Conservation (phyloP, 1,140 invertebrate species). For the Nephotettix cincticeps region DNA sequence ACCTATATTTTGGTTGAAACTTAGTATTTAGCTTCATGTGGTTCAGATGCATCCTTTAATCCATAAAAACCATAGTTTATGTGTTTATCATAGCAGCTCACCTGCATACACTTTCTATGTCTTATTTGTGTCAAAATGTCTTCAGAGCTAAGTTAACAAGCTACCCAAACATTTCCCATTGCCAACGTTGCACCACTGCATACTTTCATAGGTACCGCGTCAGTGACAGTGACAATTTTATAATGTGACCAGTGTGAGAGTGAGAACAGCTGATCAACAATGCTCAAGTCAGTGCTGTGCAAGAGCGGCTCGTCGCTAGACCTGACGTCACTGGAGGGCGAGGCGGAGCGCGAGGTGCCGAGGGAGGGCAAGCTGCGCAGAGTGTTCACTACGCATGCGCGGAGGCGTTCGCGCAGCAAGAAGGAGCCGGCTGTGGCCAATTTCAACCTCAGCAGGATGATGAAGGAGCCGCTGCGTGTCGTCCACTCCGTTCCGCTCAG, state of each 20-base stretch:
- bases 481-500: slow-evolving; percentile 51
- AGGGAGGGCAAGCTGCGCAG: slow-evolving; percentile 46
- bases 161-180: too few species aligned
- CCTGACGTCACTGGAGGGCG: slow-evolving; percentile 24
- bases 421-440: slow-evolving; percentile 41
- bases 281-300: slow-evolving; percentile 34
- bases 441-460: slow-evolving; percentile 47
- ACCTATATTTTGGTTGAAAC: too few species aligned
- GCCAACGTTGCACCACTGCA: too few species aligned
- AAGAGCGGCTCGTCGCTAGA: slow-evolving; percentile 37
- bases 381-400: slow-evolving; percentile 48
- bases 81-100: background rate
- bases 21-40: too few species aligned
- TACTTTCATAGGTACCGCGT: too few species aligned
- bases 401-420: slow-evolving; percentile 40
- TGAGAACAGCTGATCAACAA: slow-evolving; percentile 5
- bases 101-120: background rate
- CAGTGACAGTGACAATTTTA: too few species aligned
- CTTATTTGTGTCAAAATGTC: too few species aligned
- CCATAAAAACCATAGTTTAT: too few species aligned
- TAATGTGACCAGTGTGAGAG: background rate
- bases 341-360: slow-evolving; percentile 32
- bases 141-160: too few species aligned
- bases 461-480: slow-evolving; percentile 51
- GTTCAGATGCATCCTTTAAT: too few species aligned